A percentile compares a stretch with the other conserved stretches of the same genome.
Evolutionary conservation across 2,888 invertebrate genomes (phyloP).

Genomic region (Leptarthrus brevirostris): DNA sequence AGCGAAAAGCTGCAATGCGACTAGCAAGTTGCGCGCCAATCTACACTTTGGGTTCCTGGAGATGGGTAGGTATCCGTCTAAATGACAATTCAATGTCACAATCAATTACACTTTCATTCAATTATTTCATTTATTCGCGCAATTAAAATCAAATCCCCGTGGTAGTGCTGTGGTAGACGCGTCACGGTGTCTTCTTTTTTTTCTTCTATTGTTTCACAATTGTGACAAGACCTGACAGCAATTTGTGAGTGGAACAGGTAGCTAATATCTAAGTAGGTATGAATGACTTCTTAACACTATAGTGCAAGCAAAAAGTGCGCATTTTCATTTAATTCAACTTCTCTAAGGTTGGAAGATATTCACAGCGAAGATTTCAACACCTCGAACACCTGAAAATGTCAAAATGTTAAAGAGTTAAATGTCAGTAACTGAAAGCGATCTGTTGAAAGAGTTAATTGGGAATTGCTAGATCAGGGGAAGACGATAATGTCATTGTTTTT

Average conservation of each 20-base stretch:
- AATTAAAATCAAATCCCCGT: conserved; percentile 47
- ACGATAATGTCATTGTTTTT: neutral
- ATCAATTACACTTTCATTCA: conserved; percentile 54
- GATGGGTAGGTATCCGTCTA: conserved; percentile 40
- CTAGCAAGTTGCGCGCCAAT: neutral
- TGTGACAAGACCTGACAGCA: conserved; percentile 35
- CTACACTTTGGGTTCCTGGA: conserved; percentile 5
- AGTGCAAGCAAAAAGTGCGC: neutral
- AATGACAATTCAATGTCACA: conserved; percentile 53
- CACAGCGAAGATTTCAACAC: conserved; percentile 8
- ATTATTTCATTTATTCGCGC: conserved; percentile 53
- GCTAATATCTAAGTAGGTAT: conserved; percentile 10
- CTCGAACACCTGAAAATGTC: conserved; percentile 26
- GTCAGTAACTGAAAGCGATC: conserved; percentile 1
- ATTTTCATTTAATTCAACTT: conserved; percentile 12
- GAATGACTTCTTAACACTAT: conserved; percentile 37
- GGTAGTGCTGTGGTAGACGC: conserved; percentile 18
- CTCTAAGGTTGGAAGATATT: neutral
- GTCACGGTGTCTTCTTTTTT: conserved; percentile 42
- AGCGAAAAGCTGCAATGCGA: neutral
- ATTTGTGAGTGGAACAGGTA: conserved; percentile 38
- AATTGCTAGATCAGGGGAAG: conserved; percentile 15
- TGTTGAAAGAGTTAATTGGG: conserved; percentile 21
- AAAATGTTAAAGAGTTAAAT: conserved; percentile 28
- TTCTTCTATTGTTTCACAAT: neutral